Conservation (phyloP, 2,797 vertebrate genomes). For the Oreonectes daqikongensis region DNA sequence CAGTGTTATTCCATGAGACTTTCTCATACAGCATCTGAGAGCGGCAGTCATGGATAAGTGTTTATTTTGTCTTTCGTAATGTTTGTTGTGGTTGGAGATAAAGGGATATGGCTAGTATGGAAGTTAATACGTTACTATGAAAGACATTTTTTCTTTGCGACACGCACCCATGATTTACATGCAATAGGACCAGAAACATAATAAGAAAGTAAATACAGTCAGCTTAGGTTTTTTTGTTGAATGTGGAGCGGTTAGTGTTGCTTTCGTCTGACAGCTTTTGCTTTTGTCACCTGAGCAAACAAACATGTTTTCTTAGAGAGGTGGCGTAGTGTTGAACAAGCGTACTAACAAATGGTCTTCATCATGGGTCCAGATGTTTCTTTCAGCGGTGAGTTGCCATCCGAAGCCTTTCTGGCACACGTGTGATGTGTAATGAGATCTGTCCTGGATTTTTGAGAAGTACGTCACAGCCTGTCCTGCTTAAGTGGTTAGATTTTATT, state of each 20-base stretch:
- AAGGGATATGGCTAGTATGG: no score
- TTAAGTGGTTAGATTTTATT: not conserved
- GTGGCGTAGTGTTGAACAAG: slow-evolving; percentile 12
- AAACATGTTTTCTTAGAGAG: slow-evolving; percentile 34
- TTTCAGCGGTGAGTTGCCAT: slow-evolving; percentile 2
- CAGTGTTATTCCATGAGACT: not conserved
- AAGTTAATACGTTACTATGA: no score
- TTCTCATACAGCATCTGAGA: not conserved
- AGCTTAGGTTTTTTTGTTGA: not conserved
- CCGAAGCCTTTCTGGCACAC: slow-evolving; percentile 15
- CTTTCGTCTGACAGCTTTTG: slow-evolving; percentile 10
- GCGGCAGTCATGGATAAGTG: no score
- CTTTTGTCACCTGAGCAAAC: slow-evolving; percentile 40
- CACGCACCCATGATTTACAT: no score
- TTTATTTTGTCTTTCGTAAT: no score
- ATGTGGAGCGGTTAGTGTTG: not conserved
- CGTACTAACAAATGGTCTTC: not conserved
- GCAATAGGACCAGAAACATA: no score
- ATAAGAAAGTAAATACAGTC: no score
- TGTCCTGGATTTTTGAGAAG: not conserved
- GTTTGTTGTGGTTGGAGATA: no score
- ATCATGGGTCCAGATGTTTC: slow-evolving; percentile 2
- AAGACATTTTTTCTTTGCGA: no score
- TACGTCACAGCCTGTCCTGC: not conserved
- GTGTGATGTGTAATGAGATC: slow-evolving; percentile 31